Conservation (phyloP, 1,140 invertebrate genomes). For the Ceratoteleas bidentatus region DNA sequence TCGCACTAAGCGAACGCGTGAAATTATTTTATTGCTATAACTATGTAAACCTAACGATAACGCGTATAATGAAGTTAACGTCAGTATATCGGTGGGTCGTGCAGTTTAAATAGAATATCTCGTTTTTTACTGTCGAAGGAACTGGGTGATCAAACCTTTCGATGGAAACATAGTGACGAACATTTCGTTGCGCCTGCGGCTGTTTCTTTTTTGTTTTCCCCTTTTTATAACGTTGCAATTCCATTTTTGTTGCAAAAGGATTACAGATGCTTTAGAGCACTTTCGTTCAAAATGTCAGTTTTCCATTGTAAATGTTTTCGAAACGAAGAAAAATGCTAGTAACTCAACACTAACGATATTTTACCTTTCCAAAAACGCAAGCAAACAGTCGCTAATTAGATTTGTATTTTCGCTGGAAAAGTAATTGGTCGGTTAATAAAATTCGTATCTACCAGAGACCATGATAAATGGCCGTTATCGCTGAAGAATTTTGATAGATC, state of each 20-base stretch:
- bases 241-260: constrained; percentile 13
- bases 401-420: constrained; percentile 2
- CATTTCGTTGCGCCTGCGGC: neutral
- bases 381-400: neutral
- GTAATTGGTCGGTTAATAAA: constrained; percentile 34
- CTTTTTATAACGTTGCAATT: constrained; percentile 16
- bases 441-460: constrained; percentile 23
- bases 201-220: neutral
- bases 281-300: constrained; percentile 17
- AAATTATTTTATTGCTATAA: constrained; percentile 19
- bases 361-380: neutral
- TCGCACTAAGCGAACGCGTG: neutral
- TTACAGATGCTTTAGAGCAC: constrained; percentile 12
- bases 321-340: neutral
- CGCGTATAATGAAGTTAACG: neutral
- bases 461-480: constrained; percentile 40
- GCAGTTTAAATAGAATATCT: constrained; percentile 2
- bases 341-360: constrained; percentile 6
- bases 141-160: neutral
- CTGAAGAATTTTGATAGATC: constrained; percentile 42
- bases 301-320: constrained; percentile 9
- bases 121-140: neutral
- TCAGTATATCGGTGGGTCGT: neutral
- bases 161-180: constrained; percentile 2
- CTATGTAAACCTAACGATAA: neutral